phyloP scores from a whole-genome alignment of 2,113 vertebrate genomes.

The Stigmatopora nigra region DNA sequence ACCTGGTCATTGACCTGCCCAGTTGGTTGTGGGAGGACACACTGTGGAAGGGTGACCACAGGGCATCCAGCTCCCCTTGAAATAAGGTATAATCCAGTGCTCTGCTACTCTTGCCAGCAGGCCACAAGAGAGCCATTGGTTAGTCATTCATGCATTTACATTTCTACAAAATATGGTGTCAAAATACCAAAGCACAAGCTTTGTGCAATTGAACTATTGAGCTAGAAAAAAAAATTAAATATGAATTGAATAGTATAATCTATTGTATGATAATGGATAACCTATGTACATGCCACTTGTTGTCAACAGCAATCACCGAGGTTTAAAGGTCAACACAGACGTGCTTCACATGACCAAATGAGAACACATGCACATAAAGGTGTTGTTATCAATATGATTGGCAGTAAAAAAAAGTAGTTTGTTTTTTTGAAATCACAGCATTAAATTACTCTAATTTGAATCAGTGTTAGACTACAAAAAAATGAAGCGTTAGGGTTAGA shows the following conservation, averaged over 20 bases:
- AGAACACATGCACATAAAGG: no score
- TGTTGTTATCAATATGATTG: background rate
- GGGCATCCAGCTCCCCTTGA: conserved; percentile 72
- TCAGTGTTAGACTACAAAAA: background rate
- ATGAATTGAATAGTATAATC: no score
- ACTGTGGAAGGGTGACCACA: conserved; percentile 76
- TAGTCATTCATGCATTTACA: conserved; percentile 19
- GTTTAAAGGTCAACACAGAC: no score
- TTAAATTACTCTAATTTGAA: background rate
- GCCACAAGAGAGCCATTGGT: conserved; percentile 36
- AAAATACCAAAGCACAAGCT: background rate
- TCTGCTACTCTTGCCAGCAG: conserved; percentile 62
- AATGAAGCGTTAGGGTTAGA: no score
- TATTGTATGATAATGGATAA: no score
- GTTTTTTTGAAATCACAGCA: background rate
- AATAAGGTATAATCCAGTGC: conserved; percentile 69
- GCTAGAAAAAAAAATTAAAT: no score
- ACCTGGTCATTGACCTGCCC: conserved; percentile 78
- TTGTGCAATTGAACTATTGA: no score
- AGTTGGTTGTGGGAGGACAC: conserved; percentile 71
- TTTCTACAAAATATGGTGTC: background rate
- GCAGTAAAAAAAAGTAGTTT: background rate
- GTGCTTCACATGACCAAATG: no score
- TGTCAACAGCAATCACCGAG: no score
- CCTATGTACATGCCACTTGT: no score